Conservation (phyloP, 2,113 vertebrate genomes). For the Sinocyclocheilus anophthalmus region DNA sequence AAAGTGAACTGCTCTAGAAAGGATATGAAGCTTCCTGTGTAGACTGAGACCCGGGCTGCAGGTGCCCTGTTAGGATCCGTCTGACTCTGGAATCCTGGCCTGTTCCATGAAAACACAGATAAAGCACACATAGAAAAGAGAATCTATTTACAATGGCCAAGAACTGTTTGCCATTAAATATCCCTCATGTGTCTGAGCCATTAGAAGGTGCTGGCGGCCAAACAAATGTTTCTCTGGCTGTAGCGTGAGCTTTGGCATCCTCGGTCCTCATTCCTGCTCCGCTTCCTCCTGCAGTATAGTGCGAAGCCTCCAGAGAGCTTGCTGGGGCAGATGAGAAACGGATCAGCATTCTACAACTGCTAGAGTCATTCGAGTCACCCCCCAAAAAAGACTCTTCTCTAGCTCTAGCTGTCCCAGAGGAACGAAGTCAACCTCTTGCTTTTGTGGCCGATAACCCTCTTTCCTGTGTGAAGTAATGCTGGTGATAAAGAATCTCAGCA, state of each 20-base stretch:
- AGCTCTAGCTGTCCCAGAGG: constrained; percentile 64
- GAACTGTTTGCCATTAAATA: constrained; percentile 68
- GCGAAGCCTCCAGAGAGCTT: constrained; percentile 65
- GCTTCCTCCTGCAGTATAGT: constrained; percentile 62
- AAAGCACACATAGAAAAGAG: constrained; percentile 17
- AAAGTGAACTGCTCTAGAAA: constrained; percentile 79
- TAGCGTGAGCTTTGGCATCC: constrained; percentile 74
- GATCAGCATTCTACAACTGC: constrained; percentile 52
- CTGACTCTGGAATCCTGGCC: constrained; percentile 79
- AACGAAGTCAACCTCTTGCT: constrained; percentile 28
- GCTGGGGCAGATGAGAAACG: constrained; percentile 70
- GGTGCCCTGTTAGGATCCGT: constrained; percentile 77
- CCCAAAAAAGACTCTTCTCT: background rate
- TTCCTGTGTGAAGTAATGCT: constrained; percentile 64
- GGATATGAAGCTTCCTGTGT: constrained; percentile 87
- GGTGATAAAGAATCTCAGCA: constrained; percentile 45
- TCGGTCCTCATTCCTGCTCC: constrained; percentile 61
- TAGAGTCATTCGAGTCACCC: constrained; percentile 15
- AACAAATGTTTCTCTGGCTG: constrained; percentile 80
- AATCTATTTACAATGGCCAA: constrained; percentile 56
- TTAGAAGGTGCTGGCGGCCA: constrained; percentile 74
- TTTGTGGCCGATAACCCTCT: constrained; percentile 63
- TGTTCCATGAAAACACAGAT: constrained; percentile 66
- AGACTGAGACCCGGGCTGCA: constrained; percentile 79
- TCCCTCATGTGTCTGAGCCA: constrained; percentile 71